Conservation (phyloP, 2,113 vertebrate genomes). For the Nannobrachium achirus region DNA sequence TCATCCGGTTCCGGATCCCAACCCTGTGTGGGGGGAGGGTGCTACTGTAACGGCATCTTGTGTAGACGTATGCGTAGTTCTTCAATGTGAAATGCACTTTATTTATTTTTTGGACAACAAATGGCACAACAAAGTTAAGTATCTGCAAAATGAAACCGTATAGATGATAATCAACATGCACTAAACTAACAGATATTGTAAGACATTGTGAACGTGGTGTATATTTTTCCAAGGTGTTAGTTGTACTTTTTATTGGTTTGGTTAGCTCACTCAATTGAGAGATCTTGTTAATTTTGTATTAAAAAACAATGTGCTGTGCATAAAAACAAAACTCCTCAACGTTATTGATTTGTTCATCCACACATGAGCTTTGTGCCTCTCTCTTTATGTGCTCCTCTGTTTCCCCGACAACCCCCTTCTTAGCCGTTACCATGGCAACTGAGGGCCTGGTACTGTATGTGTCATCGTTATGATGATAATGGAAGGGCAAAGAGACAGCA, state of each 20-base stretch:
- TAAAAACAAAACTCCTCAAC: conserved; percentile 57
- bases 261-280: conserved; percentile 78
- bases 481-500: conserved; percentile 43
- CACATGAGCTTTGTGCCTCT: conserved; percentile 33
- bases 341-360: conserved; percentile 63
- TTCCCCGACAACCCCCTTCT: conserved; percentile 71
- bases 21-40: not conserved
- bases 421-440: conserved; percentile 77
- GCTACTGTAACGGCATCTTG: conserved; percentile 78
- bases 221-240: conserved; percentile 86
- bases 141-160: conserved; percentile 83
- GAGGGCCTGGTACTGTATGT: conserved; percentile 51
- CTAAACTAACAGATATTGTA: conserved; percentile 79
- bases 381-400: conserved; percentile 47
- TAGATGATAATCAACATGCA: conserved; percentile 83
- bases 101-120: conserved; percentile 76
- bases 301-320: conserved; percentile 84
- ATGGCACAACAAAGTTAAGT: conserved; percentile 82
- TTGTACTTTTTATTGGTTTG: conserved; percentile 85
- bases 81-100: conserved; percentile 87
- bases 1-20: too few species aligned
- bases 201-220: conserved; percentile 78
- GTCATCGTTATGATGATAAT: conserved; percentile 57
- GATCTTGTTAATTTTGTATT: conserved; percentile 86
- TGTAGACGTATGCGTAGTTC: conserved; percentile 79